Percentiles rank a stretch among this genome's conserved stretches.
Conservation (phyloP, 2,888 invertebrate genomes). For the Troides aeacus region DNA sequence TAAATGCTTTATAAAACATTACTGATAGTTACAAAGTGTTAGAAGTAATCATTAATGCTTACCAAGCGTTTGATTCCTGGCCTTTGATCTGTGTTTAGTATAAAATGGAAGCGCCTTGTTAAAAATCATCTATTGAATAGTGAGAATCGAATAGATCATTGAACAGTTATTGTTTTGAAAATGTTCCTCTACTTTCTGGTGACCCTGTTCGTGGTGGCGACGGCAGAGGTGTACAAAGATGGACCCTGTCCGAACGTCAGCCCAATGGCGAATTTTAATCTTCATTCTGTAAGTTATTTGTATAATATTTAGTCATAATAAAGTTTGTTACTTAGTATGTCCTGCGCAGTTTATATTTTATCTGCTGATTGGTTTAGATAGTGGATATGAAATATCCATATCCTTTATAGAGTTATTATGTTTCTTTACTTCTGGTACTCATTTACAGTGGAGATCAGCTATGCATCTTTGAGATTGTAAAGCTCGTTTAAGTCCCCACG, state of each 20-base stretch:
- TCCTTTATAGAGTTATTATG: no score
- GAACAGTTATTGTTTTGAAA: constrained; percentile 39
- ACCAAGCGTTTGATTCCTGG: not conserved
- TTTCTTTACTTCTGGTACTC: no score
- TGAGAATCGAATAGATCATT: not conserved
- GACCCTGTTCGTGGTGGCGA: constrained; percentile 4
- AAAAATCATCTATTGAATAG: not conserved
- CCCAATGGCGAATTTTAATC: not conserved
- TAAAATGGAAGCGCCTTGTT: not conserved
- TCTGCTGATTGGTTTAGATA: no score
- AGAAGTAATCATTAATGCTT: not conserved
- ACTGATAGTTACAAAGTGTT: constrained; percentile 1
- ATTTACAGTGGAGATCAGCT: no score
- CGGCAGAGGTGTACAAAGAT: constrained; percentile 3
- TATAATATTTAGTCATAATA: not conserved
- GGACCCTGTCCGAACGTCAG: constrained; percentile 5
- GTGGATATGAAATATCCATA: no score
- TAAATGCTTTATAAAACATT: no score
- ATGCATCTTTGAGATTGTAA: no score
- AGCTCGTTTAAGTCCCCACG: no score
- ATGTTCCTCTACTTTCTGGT: constrained; percentile 49
- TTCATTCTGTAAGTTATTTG: constrained; percentile 5
- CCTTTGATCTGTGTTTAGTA: not conserved
- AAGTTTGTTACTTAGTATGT: no score
- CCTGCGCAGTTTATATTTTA: no score